phyloP scores from a whole-genome alignment of 2,888 invertebrate species.

The Entomobrya proxima region DNA sequence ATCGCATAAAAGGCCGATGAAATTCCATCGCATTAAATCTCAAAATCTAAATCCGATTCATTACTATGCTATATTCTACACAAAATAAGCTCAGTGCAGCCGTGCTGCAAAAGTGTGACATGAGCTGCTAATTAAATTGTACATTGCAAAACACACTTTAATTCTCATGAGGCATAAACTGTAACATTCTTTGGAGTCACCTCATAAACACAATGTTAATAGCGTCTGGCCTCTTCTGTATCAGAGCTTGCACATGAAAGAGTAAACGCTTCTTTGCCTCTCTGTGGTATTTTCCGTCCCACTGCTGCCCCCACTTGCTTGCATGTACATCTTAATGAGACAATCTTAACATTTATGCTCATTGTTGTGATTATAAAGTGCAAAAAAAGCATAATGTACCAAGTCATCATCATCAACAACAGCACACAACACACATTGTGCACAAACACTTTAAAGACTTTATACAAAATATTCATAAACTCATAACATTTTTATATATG shows the following conservation, averaged over 20 bases:
- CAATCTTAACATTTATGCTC: neutral
- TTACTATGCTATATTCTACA: too few species aligned
- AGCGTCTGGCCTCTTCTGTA: too few species aligned
- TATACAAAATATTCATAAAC: neutral
- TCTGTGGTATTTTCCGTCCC: constrained; percentile 19
- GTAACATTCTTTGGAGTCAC: constrained; percentile 2
- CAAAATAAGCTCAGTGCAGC: neutral
- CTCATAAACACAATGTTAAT: too few species aligned
- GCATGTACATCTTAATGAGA: constrained; percentile 18
- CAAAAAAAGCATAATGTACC: constrained; percentile 49
- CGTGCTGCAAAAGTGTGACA: constrained; percentile 53
- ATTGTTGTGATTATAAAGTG: constrained; percentile 41
- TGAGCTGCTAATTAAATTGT: constrained; percentile 43
- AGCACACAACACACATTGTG: neutral
- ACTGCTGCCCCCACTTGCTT: neutral
- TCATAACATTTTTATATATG: neutral
- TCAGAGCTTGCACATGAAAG: too few species aligned
- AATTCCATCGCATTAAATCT: too few species aligned
- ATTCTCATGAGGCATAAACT: constrained; percentile 35
- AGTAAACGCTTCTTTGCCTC: neutral
- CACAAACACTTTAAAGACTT: neutral
- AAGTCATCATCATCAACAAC: neutral
- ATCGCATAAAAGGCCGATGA: too few species aligned
- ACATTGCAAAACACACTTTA: constrained; percentile 36
- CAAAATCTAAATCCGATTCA: too few species aligned